phyloP scores from a whole-genome alignment of 30 jellyfish, hydroid and myxozoan genomes.

The Nemopilema nomurai region DNA sequence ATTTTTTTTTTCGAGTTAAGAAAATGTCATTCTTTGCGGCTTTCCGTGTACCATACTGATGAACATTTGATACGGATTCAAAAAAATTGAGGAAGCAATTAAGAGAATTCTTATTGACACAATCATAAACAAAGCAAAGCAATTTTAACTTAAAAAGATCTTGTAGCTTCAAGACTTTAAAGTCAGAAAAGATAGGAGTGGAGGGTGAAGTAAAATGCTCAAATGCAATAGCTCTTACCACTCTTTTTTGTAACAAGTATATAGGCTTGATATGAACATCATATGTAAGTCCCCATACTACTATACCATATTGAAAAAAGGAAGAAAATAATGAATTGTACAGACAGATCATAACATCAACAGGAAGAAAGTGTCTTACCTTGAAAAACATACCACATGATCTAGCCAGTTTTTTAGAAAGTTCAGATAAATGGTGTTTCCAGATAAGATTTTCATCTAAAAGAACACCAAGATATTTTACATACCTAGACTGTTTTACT shows the following conservation, averaged over 20 bases:
- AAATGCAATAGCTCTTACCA: slow-evolving; percentile 46
- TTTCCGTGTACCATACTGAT: slow-evolving; percentile 62
- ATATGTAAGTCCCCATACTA: slow-evolving; percentile 47
- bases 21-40: slow-evolving; percentile 36
- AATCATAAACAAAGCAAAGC: slow-evolving; percentile 43
- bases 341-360: slow-evolving; percentile 48
- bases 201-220: slow-evolving; percentile 59
- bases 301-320: slow-evolving; percentile 59
- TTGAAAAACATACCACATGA: slow-evolving; percentile 22
- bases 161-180: slow-evolving; percentile 45
- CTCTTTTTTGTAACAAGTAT: slow-evolving; percentile 56
- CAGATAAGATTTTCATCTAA: slow-evolving; percentile 30
- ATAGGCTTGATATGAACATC: slow-evolving; percentile 39
- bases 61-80: slow-evolving; percentile 39
- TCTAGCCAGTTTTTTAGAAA: slow-evolving; percentile 30
- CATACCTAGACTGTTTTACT: slow-evolving; percentile 37
- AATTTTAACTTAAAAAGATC: slow-evolving; percentile 47
- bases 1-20: slow-evolving; percentile 35
- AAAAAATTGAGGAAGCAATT: slow-evolving; percentile 20
- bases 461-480: slow-evolving; percentile 42
- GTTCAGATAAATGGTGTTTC: slow-evolving; percentile 15
- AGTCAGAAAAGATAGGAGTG: slow-evolving; percentile 60
- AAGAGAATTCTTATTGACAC: slow-evolving; percentile 48
- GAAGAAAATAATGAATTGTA: slow-evolving; percentile 63
- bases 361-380: slow-evolving; percentile 45